A percentile compares a stretch with the other conserved stretches of the same genome.
Conservation (phyloP, 2,888 invertebrate genomes). For the Caenorhabditis sp. region DNA sequence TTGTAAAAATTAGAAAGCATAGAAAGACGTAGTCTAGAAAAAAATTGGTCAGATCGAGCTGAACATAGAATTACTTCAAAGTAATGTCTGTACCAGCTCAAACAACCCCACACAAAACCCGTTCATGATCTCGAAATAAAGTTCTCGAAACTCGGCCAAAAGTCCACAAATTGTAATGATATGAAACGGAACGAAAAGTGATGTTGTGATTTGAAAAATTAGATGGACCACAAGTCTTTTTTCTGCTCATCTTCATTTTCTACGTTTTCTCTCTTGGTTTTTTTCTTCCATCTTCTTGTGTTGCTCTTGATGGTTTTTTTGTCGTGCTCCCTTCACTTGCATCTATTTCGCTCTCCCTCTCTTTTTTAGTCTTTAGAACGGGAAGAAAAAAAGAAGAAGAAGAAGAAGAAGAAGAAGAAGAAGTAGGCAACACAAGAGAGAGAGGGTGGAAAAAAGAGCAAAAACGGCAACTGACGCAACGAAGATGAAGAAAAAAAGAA, state of each 20-base stretch:
- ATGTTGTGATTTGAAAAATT: conserved; percentile 1
- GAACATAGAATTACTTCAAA: too few species aligned
- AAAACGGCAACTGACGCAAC: background rate
- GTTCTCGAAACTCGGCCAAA: too few species aligned
- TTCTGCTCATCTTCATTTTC: background rate
- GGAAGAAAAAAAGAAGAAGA: background rate
- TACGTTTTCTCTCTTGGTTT: background rate
- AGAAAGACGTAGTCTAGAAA: too few species aligned
- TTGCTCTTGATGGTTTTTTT: background rate
- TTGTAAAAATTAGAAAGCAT: too few species aligned
- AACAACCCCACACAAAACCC: too few species aligned
- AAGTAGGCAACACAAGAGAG: background rate
- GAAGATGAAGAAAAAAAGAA: background rate
- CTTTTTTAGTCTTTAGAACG: background rate
- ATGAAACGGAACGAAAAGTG: background rate
- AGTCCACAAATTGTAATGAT: background rate
- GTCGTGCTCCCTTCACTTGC: conserved; percentile 1
- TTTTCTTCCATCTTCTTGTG: background rate
- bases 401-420: background rate
- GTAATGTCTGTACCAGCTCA: too few species aligned
- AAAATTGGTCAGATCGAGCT: too few species aligned
- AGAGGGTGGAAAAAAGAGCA: conserved; percentile 1
- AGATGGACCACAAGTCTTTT: background rate
- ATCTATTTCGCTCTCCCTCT: background rate
- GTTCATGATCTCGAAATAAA: too few species aligned